Evolutionary conservation across 2,888 invertebrate genomes (phyloP).

Genomic region (Drosophila gaucha): DNA sequence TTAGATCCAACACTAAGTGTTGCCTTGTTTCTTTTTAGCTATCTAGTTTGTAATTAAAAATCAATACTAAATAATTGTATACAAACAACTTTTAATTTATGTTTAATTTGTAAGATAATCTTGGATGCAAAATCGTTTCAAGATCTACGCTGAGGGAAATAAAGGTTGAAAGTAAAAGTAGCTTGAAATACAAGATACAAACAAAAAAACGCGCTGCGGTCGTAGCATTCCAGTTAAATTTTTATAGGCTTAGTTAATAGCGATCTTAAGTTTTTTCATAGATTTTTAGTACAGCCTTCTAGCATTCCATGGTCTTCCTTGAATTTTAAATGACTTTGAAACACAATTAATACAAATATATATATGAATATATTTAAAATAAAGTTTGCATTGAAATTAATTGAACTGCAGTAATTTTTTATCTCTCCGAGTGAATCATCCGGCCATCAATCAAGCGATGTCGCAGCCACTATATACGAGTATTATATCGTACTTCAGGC

Average conservation of each 20-base stretch:
- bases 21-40: slow-evolving; percentile 47
- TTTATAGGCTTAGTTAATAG: slow-evolving; percentile 53
- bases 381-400: slow-evolving; percentile 65
- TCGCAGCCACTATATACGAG: slow-evolving; percentile 21
- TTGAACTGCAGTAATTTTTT: slow-evolving; percentile 14
- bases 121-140: slow-evolving; percentile 55
- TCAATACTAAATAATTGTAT: slow-evolving; percentile 35
- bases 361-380: slow-evolving; percentile 40
- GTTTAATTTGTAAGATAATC: slow-evolving; percentile 64
- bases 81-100: slow-evolving; percentile 61
- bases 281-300: slow-evolving; percentile 51
- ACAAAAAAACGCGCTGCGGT: slow-evolving; percentile 9
- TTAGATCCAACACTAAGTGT: slow-evolving; percentile 70
- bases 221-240: slow-evolving; percentile 67
- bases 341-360: slow-evolving; percentile 30
- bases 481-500: slow-evolving; percentile 55
- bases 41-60: slow-evolving; percentile 31
- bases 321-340: slow-evolving; percentile 67
- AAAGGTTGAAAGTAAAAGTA: slow-evolving; percentile 76
- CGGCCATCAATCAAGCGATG: slow-evolving; percentile 63
- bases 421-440: slow-evolving; percentile 51
- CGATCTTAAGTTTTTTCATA: slow-evolving; percentile 35
- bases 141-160: slow-evolving; percentile 64
- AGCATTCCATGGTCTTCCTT: slow-evolving; percentile 78
- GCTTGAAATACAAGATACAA: slow-evolving; percentile 31